Evolutionary conservation across 2,113 vertebrate species (phyloP).

Genomic region (Trematocara unimaculatum): DNA sequence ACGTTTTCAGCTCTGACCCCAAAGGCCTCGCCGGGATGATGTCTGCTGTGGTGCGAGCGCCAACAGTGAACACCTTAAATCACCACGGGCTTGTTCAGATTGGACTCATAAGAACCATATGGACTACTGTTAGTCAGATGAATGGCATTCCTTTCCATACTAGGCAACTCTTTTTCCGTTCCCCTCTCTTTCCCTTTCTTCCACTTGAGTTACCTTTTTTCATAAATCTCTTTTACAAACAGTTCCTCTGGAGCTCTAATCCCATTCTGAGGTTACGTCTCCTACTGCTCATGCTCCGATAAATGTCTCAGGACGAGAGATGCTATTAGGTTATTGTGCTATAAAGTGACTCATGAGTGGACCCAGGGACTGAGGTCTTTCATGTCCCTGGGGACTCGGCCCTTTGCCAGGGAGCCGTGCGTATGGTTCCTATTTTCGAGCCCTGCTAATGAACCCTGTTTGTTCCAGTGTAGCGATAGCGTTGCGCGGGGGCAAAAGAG

Average conservation of each 20-base stretch:
- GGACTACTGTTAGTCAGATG: conserved; percentile 48
- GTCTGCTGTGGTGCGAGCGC: conserved; percentile 48
- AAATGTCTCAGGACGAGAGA: neutral
- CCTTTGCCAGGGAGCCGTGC: conserved; percentile 36
- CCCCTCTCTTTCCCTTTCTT: neutral
- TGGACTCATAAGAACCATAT: conserved; percentile 57
- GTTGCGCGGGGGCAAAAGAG: neutral
- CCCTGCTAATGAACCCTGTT: conserved; percentile 44
- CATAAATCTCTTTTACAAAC: conserved; percentile 42
- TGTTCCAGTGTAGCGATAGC: conserved; percentile 11
- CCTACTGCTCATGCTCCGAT: conserved; percentile 9
- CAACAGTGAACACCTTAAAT: conserved; percentile 63
- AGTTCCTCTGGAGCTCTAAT: conserved; percentile 19
- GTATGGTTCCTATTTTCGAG: conserved; percentile 59
- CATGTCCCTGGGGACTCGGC: neutral
- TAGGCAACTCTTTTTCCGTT: conserved; percentile 39
- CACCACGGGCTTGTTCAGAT: conserved; percentile 34
- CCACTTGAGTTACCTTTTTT: conserved; percentile 2
- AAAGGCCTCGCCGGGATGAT: conserved; percentile 27
- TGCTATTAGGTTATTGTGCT: conserved; percentile 6
- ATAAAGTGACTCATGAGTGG: neutral
- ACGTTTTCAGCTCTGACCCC: conserved; percentile 23
- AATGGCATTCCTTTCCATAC: conserved; percentile 68
- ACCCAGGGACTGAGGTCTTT: conserved; percentile 2
- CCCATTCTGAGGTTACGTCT: conserved; percentile 3